Evolutionary conservation across 1,140 invertebrate genomes (phyloP).

Genomic region (Asbolus verrucosus): DNA sequence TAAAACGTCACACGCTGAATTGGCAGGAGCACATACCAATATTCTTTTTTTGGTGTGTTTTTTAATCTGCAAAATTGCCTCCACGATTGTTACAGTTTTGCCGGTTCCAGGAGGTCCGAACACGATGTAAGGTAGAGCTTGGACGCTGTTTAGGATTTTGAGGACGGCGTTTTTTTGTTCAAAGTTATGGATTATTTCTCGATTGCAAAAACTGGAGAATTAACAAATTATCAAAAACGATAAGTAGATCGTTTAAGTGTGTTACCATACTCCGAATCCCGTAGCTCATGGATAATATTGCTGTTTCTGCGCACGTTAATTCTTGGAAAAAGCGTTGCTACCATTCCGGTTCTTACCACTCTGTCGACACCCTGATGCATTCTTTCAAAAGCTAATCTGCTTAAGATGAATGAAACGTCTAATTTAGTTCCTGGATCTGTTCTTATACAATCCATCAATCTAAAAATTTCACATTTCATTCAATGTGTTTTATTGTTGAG

Average conservation of each 20-base stretch:
- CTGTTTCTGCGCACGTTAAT: neutral
- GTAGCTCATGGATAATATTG: neutral
- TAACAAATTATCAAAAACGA: too few relatives aligned
- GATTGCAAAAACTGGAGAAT: constrained; percentile 75
- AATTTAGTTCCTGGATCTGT: constrained; percentile 48
- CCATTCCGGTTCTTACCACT: constrained; percentile 37
- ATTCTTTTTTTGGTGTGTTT: constrained; percentile 63
- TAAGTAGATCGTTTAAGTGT: too few relatives aligned
- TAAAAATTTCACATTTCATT: constrained; percentile 3
- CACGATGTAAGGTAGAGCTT: constrained; percentile 88
- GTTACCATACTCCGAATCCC: neutral
- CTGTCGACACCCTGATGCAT: constrained; percentile 55
- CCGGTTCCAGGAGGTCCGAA: constrained; percentile 97
- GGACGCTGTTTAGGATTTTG: constrained; percentile 77
- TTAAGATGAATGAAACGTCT: constrained; percentile 55
- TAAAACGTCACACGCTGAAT: constrained; percentile 81
- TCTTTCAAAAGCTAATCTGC: constrained; percentile 55
- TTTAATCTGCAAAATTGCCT: constrained; percentile 81
- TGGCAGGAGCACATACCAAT: constrained; percentile 79
- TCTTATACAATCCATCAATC: constrained; percentile 40
- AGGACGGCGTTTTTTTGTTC: constrained; percentile 83
- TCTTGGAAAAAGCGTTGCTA: constrained; percentile 53
- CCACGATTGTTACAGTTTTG: constrained; percentile 93
- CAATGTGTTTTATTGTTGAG: neutral
- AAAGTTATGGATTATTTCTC: constrained; percentile 73